Evolutionary conservation across 2,888 invertebrate genomes (phyloP).

Genomic region (Acrobasis consociella): DNA sequence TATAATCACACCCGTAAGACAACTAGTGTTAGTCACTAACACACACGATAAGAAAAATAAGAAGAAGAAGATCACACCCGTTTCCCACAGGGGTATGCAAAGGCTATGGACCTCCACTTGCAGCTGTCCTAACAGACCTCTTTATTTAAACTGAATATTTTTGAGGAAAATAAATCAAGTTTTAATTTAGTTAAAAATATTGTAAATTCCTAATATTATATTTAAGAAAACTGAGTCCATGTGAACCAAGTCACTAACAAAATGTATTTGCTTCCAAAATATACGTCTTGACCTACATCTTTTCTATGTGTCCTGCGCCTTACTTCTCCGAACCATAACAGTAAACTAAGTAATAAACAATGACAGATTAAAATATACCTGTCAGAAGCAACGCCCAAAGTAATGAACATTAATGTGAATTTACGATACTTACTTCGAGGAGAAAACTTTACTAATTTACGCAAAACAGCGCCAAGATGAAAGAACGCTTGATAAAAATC

Average conservation of each 20-base stretch:
- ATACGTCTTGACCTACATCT: not conserved
- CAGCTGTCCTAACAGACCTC: too few species aligned
- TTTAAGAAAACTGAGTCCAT: not conserved
- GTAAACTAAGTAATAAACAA: constrained; percentile 34
- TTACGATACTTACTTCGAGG: constrained; percentile 27
- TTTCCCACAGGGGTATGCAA: too few species aligned
- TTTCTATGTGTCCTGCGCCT: too few species aligned
- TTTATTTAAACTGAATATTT: too few species aligned
- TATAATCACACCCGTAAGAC: too few species aligned
- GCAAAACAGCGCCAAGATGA: constrained; percentile 25
- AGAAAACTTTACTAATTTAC: constrained; percentile 42
- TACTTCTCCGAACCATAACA: not conserved
- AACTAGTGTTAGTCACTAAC: too few species aligned
- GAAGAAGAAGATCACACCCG: too few species aligned
- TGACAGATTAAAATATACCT: constrained; percentile 30
- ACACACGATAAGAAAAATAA: too few species aligned
- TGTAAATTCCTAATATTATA: too few species aligned
- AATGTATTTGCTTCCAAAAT: not conserved
- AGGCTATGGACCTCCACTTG: too few species aligned
- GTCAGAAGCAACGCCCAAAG: constrained; percentile 34
- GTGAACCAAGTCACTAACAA: not conserved
- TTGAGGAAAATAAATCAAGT: too few species aligned
- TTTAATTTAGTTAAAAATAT: too few species aligned
- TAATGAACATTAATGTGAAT: constrained; percentile 41
- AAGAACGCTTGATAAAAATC: constrained; percentile 8